Conservation (phyloP, 2,888 invertebrate species). For the Leptogaster cylindrica region DNA sequence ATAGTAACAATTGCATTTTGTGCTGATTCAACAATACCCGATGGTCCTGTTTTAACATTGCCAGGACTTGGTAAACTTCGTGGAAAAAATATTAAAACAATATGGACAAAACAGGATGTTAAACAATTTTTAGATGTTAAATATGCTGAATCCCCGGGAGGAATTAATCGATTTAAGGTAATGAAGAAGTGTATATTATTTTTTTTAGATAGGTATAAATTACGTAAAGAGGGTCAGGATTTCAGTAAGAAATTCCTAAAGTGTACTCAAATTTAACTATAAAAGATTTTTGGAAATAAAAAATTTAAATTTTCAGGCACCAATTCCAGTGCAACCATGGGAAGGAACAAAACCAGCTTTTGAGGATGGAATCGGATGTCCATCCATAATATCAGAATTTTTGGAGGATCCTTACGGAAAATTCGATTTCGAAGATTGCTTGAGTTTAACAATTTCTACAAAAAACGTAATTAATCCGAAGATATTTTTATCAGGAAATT, state of each 20-base stretch:
- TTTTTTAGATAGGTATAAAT: not conserved
- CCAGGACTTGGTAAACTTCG: constrained; percentile 56
- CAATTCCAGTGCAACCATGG: constrained; percentile 57
- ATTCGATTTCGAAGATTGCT: constrained; percentile 58
- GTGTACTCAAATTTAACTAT: too few species aligned
- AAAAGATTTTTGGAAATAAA: not conserved
- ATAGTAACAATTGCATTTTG: not conserved
- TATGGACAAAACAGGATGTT: constrained; percentile 56
- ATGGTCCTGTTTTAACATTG: constrained; percentile 43
- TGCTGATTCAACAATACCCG: too few species aligned
- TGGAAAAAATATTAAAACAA: constrained; percentile 55
- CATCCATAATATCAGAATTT: constrained; percentile 55
- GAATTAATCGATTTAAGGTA: constrained; percentile 58
- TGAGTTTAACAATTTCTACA: constrained; percentile 57
- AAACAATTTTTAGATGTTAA: constrained; percentile 58
- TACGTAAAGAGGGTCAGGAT: too few species aligned
- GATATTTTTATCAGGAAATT: not conserved
- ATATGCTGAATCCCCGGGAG: constrained; percentile 58
- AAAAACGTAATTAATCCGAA: constrained; percentile 51
- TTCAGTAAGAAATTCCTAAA: too few species aligned
- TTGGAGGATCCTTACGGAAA: constrained; percentile 50
- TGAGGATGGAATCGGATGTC: constrained; percentile 57
- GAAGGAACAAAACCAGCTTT: constrained; percentile 56
- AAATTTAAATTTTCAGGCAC: constrained; percentile 54
- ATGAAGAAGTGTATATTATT: not conserved